phyloP scores from a whole-genome alignment of 1,140 invertebrate species.

The Euglossa dilemma region DNA sequence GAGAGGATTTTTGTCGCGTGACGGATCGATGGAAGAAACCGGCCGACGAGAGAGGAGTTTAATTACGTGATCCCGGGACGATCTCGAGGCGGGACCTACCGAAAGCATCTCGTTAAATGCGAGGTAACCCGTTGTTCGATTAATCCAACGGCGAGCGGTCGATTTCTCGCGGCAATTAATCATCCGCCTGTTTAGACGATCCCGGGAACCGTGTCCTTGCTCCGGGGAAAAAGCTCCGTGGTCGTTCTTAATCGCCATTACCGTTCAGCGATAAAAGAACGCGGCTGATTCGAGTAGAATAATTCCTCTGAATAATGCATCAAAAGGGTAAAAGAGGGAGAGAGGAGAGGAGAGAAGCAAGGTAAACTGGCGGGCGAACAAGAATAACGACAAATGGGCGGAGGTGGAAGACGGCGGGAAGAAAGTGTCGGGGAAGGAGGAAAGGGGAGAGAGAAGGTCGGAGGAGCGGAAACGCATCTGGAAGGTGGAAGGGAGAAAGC shows the following conservation, averaged over 20 bases:
- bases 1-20: not conserved
- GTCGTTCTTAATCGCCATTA: conserved; percentile 14
- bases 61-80: not conserved
- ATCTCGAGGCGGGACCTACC: not conserved
- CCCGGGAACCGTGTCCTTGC: not conserved
- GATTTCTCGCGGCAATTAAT: not conserved
- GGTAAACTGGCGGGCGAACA: not conserved
- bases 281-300: not conserved
- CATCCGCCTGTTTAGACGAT: not conserved
- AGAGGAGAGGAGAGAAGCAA: too few species aligned
- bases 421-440: not conserved
- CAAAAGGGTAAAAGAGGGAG: not conserved
- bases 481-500: not conserved
- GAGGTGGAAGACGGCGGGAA: not conserved
- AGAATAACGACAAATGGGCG: not conserved
- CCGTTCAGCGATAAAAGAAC: not conserved
- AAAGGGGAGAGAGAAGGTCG: too few species aligned
- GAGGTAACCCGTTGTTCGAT: conserved; percentile 43
- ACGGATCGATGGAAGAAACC: not conserved
- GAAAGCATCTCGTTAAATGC: conserved; percentile 26
- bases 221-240: too few species aligned
- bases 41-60: not conserved
- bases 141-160: conserved; percentile 6
- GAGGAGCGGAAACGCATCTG: not conserved
- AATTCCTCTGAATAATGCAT: conserved; percentile 29